These are phyloP conservation scores for Intellagama lesueurii DNA, from an alignment of 2,797 vertebrate genomes.

Conservation along the genomic window DNA sequence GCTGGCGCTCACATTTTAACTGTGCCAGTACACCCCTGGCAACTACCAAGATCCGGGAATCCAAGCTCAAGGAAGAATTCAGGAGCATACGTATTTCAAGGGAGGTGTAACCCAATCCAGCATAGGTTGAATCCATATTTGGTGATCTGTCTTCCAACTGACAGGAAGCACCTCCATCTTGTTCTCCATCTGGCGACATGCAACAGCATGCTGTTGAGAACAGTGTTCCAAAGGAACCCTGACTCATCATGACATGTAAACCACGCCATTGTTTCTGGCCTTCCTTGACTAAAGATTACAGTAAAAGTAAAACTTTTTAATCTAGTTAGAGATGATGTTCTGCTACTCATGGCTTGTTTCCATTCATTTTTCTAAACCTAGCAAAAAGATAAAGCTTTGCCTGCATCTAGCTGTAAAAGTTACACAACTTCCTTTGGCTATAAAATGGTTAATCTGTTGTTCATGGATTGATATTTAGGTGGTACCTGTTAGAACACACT, in stretches of 20 bases:
- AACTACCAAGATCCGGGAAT: too few species aligned
- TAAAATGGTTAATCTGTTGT: constrained; percentile 55
- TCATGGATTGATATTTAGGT: constrained; percentile 38
- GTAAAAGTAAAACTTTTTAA: too few species aligned
- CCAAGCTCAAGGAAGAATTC: too few species aligned
- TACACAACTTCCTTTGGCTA: constrained; percentile 55
- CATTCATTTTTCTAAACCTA: constrained; percentile 57
- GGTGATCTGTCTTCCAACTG: too few species aligned
- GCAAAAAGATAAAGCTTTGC: constrained; percentile 64
- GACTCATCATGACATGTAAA: not conserved
- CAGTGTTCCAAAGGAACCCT: not conserved
- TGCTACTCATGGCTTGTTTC: constrained; percentile 29
- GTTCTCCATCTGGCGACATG: too few species aligned
- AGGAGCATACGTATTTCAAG: too few species aligned
- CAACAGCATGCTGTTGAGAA: too few species aligned
- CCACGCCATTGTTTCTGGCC: not conserved
- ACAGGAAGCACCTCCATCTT: too few species aligned
- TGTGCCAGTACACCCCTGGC: too few species aligned
- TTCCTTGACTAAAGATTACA: not conserved
- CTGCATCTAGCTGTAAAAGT: constrained; percentile 64
- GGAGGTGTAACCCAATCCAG: too few species aligned
- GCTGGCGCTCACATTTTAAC: too few species aligned
- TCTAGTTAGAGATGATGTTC: not conserved
- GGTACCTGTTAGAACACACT: constrained; percentile 41
- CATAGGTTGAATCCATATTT: too few species aligned